Base-by-base conservation (phyloP, 64 coral and sea anemone genomes). In the Porites australiensis region DNA sequence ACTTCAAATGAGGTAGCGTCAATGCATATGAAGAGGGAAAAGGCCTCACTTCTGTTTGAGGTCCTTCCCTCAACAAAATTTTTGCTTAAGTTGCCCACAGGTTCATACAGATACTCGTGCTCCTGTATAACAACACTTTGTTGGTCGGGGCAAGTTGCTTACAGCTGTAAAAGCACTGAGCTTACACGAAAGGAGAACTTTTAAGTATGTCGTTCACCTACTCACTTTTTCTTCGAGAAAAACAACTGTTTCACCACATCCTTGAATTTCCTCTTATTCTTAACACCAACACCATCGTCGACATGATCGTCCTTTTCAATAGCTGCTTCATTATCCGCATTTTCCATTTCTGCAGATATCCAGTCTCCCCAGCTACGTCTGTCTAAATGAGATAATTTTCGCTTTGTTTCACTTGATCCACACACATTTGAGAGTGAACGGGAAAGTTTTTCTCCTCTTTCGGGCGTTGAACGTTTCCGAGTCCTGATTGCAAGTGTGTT, bases 171-270 rank as follows among this genome's bases (percentile, higher is more conserved):
- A 37, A 37, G 27, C 27, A 37, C 27, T 37, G 27, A 37, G 27
- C 27, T 37, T 37, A 37, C 27, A 37, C 27, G 27, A 37, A 37
- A 37, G 27, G 27, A 37, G 27, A 37, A 37, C 27, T 37, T 37
- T 0, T 23, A 21, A 4, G 67, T 23, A 55, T 55, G 11, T 55
- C 11, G 53, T 11, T 55, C 11, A 13, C 6, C 10, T 88, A 88
- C 74, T 87, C 16, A 93, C 90, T 81, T 93, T 86, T 87, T 93
- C 74, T 77, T 70, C n/a, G 83, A 67, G n/a, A 82, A 78, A n/a
- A 93, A 97, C 6, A 94, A 72, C 19, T 96, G 90, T 44, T 94
- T 97, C 21, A 97, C 79, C 57, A 94, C 95, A 64, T 94, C 93
- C 71, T 83, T 97, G 52, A 94, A 91, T 68, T 72, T 97, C 8